Conservation (phyloP, 1,140 invertebrate genomes). For the Magallana gigas region DNA sequence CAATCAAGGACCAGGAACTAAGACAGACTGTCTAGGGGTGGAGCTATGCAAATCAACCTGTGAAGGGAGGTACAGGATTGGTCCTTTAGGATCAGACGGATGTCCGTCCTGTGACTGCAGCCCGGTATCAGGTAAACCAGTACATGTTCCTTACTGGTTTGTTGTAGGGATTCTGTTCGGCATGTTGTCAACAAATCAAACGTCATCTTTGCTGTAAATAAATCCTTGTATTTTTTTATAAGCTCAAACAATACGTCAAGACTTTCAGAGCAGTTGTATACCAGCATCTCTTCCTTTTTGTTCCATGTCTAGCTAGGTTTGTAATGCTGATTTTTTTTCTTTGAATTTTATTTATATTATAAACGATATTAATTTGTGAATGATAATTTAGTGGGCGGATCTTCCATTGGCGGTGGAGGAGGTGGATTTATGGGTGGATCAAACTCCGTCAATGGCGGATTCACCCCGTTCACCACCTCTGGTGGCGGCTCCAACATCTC, state of each 20-base stretch:
- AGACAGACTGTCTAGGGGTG: constrained; percentile 14
- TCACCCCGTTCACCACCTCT: not conserved
- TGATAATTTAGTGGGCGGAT: not conserved
- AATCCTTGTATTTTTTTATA: too few relatives aligned
- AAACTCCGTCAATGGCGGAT: not conserved
- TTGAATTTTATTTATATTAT: too few relatives aligned
- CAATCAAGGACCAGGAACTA: constrained; percentile 7
- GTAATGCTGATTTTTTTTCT: too few relatives aligned
- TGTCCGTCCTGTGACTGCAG: constrained; percentile 47
- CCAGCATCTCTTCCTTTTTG: too few relatives aligned
- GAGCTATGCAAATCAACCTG: constrained; percentile 46
- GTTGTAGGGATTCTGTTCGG: too few relatives aligned
- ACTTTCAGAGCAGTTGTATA: too few relatives aligned
- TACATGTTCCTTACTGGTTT: too few relatives aligned
- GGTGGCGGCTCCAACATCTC: not conserved
- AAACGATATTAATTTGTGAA: too few relatives aligned
- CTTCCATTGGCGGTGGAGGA: not conserved
- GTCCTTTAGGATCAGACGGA: constrained; percentile 45
- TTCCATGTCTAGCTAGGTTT: too few relatives aligned
- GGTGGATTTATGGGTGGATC: constrained; percentile 20
- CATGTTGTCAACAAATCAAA: too few relatives aligned
- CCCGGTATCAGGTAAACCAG: not conserved
- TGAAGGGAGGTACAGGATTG: constrained; percentile 33
- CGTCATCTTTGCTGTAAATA: too few relatives aligned
- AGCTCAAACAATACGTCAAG: too few relatives aligned